Percentiles rank a stretch among this genome's conserved stretches.
Evolutionary conservation across 2,113 vertebrate genomes (phyloP).

Genomic region (Siphamia tubifer): DNA sequence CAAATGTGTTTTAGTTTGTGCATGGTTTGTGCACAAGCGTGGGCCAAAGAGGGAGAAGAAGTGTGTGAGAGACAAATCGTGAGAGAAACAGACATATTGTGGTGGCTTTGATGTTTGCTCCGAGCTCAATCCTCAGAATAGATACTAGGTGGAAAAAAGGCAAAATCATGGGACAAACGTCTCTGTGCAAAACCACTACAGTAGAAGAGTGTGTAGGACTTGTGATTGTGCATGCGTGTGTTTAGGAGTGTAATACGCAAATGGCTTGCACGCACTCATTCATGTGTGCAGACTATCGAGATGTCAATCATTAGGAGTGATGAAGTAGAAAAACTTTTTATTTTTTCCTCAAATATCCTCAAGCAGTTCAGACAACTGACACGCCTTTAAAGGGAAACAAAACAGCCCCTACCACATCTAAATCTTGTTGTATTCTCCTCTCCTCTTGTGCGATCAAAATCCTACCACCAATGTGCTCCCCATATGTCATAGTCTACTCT

Average conservation of each 20-base stretch:
- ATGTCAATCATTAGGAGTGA: slow-evolving; percentile 66
- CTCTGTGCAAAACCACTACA: slow-evolving; percentile 62
- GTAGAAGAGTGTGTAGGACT: slow-evolving; percentile 19
- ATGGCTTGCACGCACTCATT: slow-evolving; percentile 49
- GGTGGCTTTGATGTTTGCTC: slow-evolving; percentile 71
- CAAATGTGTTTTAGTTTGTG: slow-evolving; percentile 69
- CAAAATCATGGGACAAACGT: slow-evolving; percentile 51
- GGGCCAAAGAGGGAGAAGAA: background rate
- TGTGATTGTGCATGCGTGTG: background rate
- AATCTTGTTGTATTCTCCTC: slow-evolving; percentile 56
- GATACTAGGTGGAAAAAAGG: slow-evolving; percentile 56
- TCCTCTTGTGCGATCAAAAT: slow-evolving; percentile 56
- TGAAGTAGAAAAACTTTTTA: slow-evolving; percentile 58
- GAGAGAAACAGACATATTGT: slow-evolving; percentile 70
- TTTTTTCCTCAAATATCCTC: slow-evolving; percentile 51
- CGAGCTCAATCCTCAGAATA: slow-evolving; percentile 60
- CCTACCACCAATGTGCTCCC: slow-evolving; percentile 71
- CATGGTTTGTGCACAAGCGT: slow-evolving; percentile 51
- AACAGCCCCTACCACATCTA: slow-evolving; percentile 73
- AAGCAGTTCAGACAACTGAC: slow-evolving; percentile 57
- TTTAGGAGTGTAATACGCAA: slow-evolving; percentile 38
- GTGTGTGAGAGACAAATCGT: slow-evolving; percentile 66
- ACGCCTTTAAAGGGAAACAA: slow-evolving; percentile 71
- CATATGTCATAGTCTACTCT: slow-evolving; percentile 70
- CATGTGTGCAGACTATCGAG: slow-evolving; percentile 61